Base-by-base conservation (phyloP, 1,140 invertebrate genomes). In the Goniozus legneri region DNA sequence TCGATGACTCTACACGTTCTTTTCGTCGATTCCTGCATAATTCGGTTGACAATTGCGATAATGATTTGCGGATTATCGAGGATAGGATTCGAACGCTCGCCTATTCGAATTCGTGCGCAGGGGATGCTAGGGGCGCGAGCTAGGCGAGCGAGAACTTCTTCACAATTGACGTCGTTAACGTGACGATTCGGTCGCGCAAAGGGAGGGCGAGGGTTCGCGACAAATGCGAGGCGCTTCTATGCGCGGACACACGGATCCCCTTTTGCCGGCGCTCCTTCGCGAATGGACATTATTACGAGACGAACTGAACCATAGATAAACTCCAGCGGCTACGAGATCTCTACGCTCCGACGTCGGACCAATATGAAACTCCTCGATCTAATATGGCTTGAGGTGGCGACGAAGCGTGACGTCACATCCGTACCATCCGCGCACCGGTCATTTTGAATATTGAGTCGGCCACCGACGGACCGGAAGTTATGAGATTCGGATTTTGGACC, bases 391-490 rank as follows among this genome's bases (percentile, higher is more conserved):
- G 64, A 62, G 65, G 69, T 62, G 62, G 71, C 72, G 72, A 72
- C 69, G 70, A 72, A 75, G 69, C 72, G 67, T 72, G 65, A 72
- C 64, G 67, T 68, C 71, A 69, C 71, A 73, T 69, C 71, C 67
- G 65, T 65, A 64, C 64, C 62, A 60, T 58, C 54, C 52, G 32
- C 60, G n/a, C n/a, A n/a, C n/a, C 58, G 72, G 70, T 74, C 71
- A 75, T 75, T 69, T 72, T 73, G 70, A 73, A 76, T 73, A 75
- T 76, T 75, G 71, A 71, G 69, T 63, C 67, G 60, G 67, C 65
- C 61, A 58, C 54, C 68, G 58, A 30, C 68, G 55, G 57, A 71
- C 60, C 65, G 69, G 67, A 75, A 74, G 74, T 70, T 76, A 74
- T 75, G 73, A 76, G 67, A 75, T 74, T 67, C 62, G 62, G 56